Evolutionary conservation across 2,888 invertebrate species (phyloP), one percentile per base, ranked within the genome.

Genomic region (Iphiclides podalirius): DNA sequence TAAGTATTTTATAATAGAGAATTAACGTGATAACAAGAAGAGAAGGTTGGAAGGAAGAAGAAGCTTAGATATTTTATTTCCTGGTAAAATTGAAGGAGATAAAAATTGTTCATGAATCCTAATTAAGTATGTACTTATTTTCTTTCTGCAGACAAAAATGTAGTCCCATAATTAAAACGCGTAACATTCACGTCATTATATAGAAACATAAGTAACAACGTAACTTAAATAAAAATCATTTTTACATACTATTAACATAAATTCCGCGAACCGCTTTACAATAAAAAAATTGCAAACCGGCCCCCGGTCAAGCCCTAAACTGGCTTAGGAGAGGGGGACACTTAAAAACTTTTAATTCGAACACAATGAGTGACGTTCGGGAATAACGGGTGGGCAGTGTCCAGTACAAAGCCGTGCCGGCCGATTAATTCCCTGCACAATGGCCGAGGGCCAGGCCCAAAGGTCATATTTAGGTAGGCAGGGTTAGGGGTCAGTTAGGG

Each of bases 391-490:
- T 80, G 84, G 81, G 77, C 82, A 79, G 75, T 70, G 79, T 67
- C 72, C 73, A 60, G 60, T 60, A 86, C 84, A 87, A 87, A 74
- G 77, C 60, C 64, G 61, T 74, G 84, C 87, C 67, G 80, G 76
- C 75, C 85, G 88, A 87, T 88, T 88, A 88, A 85, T 86, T 77
- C 77, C 63, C 58, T 67, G 59, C 71, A 88, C 87, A 88, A 88
- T 81, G 78, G 70, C 75, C 75, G 66, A 65, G 78, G 80, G 79
- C 75, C 69, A 58, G 69, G 76, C 72, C 77, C 72, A 74, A 61
- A 78, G 87, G 87, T 88, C 85, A 88, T 85, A 86, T 87, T 88
- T 88, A 82, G 87, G 86, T 79, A 84, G 73, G 76, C 50, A 52
- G 77, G 86, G 83, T 86, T 72, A 86, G 69, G 82, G 86, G 85